Conservation (phyloP, 2,797 vertebrate species). For the Acanthornis magna region DNA sequence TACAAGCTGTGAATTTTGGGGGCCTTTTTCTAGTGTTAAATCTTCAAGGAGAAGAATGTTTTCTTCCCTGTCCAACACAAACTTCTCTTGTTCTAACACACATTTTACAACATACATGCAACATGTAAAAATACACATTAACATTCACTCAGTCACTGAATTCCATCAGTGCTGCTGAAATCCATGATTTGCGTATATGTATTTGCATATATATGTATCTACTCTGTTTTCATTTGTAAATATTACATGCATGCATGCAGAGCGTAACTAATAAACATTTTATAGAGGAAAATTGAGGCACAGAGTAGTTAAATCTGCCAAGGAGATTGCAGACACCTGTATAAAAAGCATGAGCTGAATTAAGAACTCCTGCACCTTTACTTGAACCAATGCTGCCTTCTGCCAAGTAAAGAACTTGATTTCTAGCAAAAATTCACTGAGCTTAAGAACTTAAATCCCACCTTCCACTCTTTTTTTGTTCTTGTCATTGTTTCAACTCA, state of each 20-base stretch:
- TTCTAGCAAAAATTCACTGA: neutral
- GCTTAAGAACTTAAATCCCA: neutral
- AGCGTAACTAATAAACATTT: neutral
- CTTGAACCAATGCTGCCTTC: neutral
- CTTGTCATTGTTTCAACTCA: neutral
- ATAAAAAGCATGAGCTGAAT: neutral
- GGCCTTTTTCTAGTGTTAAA: neutral
- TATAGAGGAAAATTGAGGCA: neutral
- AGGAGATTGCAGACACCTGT: neutral
- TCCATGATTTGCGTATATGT: accelerated
- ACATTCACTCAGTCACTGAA: neutral
- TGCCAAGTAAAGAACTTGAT: neutral
- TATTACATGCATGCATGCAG: neutral
- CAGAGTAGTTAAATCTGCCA: neutral
- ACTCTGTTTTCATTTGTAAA: neutral
- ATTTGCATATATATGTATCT: neutral
- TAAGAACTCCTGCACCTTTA: neutral
- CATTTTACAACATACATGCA: neutral
- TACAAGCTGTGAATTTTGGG: neutral
- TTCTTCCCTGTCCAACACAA: neutral
- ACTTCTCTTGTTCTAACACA: neutral
- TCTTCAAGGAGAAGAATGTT: neutral
- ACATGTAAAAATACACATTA: neutral
- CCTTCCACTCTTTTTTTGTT: neutral
- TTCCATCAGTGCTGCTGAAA: neutral